Evolutionary conservation across 1,140 invertebrate species (phyloP), one percentile per base, ranked within the genome.

Genomic region (Dendrolimus punctatus): DNA sequence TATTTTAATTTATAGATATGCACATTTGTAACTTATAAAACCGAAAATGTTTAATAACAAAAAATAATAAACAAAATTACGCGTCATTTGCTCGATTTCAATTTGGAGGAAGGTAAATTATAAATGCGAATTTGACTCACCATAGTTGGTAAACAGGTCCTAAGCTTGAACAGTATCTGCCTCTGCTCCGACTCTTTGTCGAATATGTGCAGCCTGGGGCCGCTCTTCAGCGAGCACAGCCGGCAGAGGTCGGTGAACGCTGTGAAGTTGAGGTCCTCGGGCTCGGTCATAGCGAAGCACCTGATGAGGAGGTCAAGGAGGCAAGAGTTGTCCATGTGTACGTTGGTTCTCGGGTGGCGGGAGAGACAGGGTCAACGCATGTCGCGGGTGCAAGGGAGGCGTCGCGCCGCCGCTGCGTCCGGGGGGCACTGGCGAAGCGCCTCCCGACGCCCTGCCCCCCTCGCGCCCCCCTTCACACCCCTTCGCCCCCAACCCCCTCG

Each of bases 111-210:
- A 4, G 6, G 6, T 7, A 37, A 37, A 37, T 48, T 38, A 38
- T 7, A 48, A 38, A 38, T 38, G 46, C 9, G 46, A 23, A 23
- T 23, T 23, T 39, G 46, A 89, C 90, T 90, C 71, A 91, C 90
- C 85, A 90, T 87, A 76, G 90, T 89, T 43, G 91, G 90, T 76
- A 92, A 85, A 65, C 91, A 90, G 51, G 91, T 90, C 57, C 91
- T 87, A 64, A 92, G 88, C 80, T 93, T 93, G 73, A 91, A 92
- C 42, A 92, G 85, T 52, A 92, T 87, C 75, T 92, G 91, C 51
- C 91, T 83, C 62, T 92, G 91, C 71, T 92, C 91, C 40, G 91
- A 90, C 65, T 92, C 90, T 68, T 91, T 91, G 66, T 92, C 91
- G 71, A 93, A 92, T 67, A 93, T 91, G 71, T 92, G 90, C 45